Evolutionary conservation across 2,797 vertebrate genomes (phyloP).

Genomic region (Dryobates pubescens): DNA sequence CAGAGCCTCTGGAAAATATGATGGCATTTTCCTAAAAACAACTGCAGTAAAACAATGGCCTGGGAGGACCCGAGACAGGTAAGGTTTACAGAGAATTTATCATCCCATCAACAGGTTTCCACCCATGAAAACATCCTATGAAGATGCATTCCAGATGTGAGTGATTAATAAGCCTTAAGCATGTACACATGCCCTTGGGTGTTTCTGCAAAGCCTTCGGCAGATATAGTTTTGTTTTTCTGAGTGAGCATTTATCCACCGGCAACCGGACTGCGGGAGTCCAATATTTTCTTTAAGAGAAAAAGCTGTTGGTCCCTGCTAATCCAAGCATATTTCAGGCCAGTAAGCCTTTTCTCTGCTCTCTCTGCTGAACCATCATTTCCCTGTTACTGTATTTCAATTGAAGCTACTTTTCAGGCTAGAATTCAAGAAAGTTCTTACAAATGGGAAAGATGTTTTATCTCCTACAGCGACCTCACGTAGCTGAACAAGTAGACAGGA

Average conservation of each 20-base stretch:
- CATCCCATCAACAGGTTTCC: background rate
- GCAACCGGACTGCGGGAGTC: background rate
- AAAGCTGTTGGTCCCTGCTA: background rate
- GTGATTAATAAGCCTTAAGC: background rate
- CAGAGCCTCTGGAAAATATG: background rate
- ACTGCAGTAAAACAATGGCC: background rate
- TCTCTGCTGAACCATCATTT: background rate
- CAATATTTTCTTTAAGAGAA: background rate
- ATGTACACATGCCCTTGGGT: background rate
- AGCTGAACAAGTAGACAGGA: background rate
- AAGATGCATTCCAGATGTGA: background rate
- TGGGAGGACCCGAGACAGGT: background rate
- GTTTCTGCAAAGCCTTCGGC: background rate
- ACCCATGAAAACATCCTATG: rapidly evolving
- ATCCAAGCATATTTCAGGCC: background rate
- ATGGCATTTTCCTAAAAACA: background rate
- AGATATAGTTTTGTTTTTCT: background rate
- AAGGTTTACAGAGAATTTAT: background rate
- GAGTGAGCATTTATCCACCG: background rate
- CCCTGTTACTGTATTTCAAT: background rate
- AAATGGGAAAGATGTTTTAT: background rate
- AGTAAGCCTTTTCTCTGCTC: background rate
- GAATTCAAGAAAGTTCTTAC: background rate
- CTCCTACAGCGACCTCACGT: background rate
- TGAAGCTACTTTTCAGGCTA: background rate